Evolutionary conservation across 2,888 invertebrate genomes (phyloP).

Genomic region (Lapara coniferarum): DNA sequence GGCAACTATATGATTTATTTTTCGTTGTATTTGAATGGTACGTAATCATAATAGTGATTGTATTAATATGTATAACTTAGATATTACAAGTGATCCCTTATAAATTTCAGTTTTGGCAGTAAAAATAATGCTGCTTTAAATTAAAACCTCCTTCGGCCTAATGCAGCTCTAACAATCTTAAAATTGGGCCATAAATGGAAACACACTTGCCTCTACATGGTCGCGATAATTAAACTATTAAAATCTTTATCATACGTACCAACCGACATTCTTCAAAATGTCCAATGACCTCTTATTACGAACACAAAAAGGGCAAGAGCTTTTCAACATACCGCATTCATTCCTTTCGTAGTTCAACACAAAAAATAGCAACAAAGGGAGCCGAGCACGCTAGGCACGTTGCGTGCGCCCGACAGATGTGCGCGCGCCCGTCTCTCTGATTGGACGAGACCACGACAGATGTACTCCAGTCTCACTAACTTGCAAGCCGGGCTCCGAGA

Average conservation of each 20-base stretch:
- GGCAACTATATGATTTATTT: no score
- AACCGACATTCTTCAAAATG: neutral
- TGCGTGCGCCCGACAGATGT: constrained; percentile 69
- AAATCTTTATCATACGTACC: neutral
- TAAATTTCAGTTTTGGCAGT: no score
- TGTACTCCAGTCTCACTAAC: constrained; percentile 48
- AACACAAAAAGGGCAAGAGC: constrained; percentile 11
- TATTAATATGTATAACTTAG: no score
- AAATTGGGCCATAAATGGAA: no score
- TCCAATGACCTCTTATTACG: neutral
- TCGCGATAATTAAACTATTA: neutral
- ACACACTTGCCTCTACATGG: neutral
- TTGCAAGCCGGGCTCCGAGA: constrained; percentile 31
- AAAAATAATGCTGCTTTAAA: no score
- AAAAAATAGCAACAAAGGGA: constrained; percentile 68
- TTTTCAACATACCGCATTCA: constrained; percentile 16
- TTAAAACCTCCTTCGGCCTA: no score
- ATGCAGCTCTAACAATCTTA: no score
- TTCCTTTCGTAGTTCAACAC: constrained; percentile 32
- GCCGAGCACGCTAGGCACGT: constrained; percentile 59
- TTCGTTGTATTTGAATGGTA: no score
- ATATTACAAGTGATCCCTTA: no score
- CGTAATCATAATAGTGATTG: no score
- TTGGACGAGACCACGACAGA: constrained; percentile 69
- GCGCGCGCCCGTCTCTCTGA: constrained; percentile 62